Evolutionary conservation across 2,888 invertebrate species (phyloP).

Genomic region (Pachymerium ferrugineum): DNA sequence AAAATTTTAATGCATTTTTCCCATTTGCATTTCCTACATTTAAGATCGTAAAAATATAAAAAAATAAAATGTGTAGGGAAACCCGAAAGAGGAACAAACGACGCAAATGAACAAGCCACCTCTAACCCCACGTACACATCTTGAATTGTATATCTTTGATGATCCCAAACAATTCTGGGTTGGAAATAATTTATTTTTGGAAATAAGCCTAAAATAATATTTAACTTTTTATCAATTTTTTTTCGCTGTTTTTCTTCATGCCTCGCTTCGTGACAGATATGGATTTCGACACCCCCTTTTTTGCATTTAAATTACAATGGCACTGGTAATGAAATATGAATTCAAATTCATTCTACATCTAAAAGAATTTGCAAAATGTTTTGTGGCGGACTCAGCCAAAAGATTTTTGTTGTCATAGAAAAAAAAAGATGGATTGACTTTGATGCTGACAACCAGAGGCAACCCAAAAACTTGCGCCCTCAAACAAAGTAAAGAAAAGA

Average conservation of each 20-base stretch:
- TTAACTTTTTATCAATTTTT: not conserved
- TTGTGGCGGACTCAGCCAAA: not conserved
- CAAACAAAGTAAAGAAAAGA: not conserved
- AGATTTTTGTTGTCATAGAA: too few species aligned
- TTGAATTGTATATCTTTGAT: too few species aligned
- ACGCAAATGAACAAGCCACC: not conserved
- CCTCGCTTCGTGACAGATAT: slow-evolving; percentile 8
- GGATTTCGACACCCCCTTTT: slow-evolving; percentile 21
- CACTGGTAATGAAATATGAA: slow-evolving; percentile 9
- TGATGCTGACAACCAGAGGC: not conserved
- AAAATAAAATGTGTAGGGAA: not conserved
- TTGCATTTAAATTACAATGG: slow-evolving; percentile 21
- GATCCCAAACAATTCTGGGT: too few species aligned
- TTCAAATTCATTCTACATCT: slow-evolving; percentile 21
- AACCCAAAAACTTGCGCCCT: not conserved
- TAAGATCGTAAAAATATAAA: slow-evolving; percentile 11
- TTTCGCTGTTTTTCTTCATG: not conserved
- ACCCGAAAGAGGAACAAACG: not conserved
- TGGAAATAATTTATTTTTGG: too few species aligned
- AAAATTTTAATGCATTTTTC: slow-evolving; percentile 28
- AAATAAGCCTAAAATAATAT: too few species aligned
- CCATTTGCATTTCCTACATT: slow-evolving; percentile 27
- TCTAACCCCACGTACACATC: too few species aligned
- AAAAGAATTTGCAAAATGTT: slow-evolving; percentile 21
- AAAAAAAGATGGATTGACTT: not conserved